A percentile compares a stretch with the other conserved stretches of the same genome.
phyloP scores from a whole-genome alignment of 2,888 invertebrate genomes.

The Nematopogon swammerdamellus region DNA sequence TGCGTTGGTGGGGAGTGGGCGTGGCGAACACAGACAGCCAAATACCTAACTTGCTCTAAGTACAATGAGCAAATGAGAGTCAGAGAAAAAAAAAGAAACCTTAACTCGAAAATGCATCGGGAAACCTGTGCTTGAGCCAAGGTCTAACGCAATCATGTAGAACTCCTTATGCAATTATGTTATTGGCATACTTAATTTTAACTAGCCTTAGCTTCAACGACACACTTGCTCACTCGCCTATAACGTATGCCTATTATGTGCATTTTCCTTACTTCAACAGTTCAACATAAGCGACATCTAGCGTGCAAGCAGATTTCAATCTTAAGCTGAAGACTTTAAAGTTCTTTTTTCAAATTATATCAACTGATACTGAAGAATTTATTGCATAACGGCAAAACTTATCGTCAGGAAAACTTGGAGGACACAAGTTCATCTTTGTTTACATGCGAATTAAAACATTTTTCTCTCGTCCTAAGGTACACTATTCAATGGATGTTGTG shows the following conservation, averaged over 20 bases:
- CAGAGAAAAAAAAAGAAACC: too few species aligned
- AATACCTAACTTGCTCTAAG: too few species aligned
- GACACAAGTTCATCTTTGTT: not conserved
- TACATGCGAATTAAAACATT: not conserved
- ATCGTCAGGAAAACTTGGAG: not conserved
- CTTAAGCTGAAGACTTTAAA: too few species aligned
- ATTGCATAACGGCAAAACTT: too few species aligned
- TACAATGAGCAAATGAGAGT: too few species aligned
- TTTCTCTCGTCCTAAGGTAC: not conserved
- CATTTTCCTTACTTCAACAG: not conserved
- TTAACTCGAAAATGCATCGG: slow-evolving; percentile 44
- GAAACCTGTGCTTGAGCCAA: slow-evolving; percentile 40
- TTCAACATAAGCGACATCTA: not conserved
- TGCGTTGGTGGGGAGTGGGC: too few species aligned
- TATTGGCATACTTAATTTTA: slow-evolving; percentile 53
- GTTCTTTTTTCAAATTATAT: too few species aligned
- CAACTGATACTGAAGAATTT: too few species aligned
- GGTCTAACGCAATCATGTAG: slow-evolving; percentile 44
- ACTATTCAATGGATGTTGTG: not conserved
- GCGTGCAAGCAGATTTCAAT: too few species aligned
- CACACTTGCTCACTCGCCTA: slow-evolving; percentile 41
- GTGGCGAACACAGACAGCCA: too few species aligned
- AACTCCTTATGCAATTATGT: slow-evolving; percentile 25
- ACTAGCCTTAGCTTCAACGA: slow-evolving; percentile 19
- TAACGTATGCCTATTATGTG: slow-evolving; percentile 9